Conservation (phyloP, 2,888 invertebrate genomes). For the Harmothoe impar region DNA sequence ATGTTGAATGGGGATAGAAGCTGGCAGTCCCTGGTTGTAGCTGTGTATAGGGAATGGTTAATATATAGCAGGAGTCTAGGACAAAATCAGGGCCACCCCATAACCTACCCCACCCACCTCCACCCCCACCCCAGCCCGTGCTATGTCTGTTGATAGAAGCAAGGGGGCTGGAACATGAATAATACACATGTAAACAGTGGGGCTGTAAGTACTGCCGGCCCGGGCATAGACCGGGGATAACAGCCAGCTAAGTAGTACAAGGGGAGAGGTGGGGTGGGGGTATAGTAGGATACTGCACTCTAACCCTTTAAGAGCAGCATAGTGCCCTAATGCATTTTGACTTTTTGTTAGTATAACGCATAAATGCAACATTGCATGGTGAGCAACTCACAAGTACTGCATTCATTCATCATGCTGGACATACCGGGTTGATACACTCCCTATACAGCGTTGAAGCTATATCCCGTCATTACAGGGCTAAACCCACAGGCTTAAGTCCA, state of each 20-base stretch:
- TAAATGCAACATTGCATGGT: too few species aligned
- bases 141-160: constrained; percentile 34
- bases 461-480: too few species aligned
- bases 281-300: background rate
- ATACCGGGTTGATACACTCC: too few species aligned
- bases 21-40: background rate
- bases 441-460: too few species aligned
- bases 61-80: background rate
- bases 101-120: background rate
- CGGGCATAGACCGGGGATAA: background rate
- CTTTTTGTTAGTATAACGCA: too few species aligned
- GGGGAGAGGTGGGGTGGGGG: background rate
- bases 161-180: background rate
- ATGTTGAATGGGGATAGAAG: too few species aligned
- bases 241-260: background rate
- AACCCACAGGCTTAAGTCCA: too few species aligned
- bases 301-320: too few species aligned
- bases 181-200: constrained; percentile 32
- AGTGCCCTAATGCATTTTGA: too few species aligned
- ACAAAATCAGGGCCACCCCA: background rate
- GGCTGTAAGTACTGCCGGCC: background rate
- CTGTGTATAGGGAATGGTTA: background rate
- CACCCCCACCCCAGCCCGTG: background rate
- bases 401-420: too few species aligned
- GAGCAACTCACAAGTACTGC: too few species aligned